Evolutionary conservation across 2,113 vertebrate species (phyloP), one percentile per base, ranked within the genome.

Genomic region (Takifugu flavidus): DNA sequence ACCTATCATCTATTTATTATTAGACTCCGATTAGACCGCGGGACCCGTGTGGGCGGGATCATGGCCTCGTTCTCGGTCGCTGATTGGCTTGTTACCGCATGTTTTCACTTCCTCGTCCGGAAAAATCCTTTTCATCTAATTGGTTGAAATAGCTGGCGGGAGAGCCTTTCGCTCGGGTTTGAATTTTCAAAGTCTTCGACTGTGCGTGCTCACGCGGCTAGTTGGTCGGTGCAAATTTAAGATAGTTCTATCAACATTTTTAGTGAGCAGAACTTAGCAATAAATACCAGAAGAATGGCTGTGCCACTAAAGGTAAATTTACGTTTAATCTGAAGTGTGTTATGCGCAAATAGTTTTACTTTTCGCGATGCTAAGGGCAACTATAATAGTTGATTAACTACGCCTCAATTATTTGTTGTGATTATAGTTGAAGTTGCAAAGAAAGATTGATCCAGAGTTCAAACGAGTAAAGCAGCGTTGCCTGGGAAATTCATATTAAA

Each of bases 291-390:
- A 43, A 87, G 1, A 74, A 91, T 88, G 84, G 75, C 79, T 2
- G 84, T 86, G 67, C 89, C 91, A 8, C 55, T 92, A 27, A 91
- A 89, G 87, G 91, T 90, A 90, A 80, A 5, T 13, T 50, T 42
- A 14, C 15, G 4, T 2, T 51, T 1, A 8, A 25, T 39, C 13
- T 12, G 4, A n/a, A 5, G 45, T 12, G 11, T 49, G n/a, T 6
- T 49, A 10, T 49, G 6, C 8, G n/a, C 1, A 28, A 20, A 25
- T 29, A 5, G 56, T 20, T n/a, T n/a, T 26, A 1, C 2, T 39
- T 6, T 39, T 39, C 7, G 34, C 34, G 7, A 39, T 10, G 11
- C 1, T 10, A 10, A 39, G 1, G 11, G 34, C 11, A 39, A 10
- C 34, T 39, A 7, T 39, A 39, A 39, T 39, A 39, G 8, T 39